Evolutionary conservation across 2,797 vertebrate species (phyloP), one percentile per base, ranked within the genome.

Genomic region (Molossus molossus): DNA sequence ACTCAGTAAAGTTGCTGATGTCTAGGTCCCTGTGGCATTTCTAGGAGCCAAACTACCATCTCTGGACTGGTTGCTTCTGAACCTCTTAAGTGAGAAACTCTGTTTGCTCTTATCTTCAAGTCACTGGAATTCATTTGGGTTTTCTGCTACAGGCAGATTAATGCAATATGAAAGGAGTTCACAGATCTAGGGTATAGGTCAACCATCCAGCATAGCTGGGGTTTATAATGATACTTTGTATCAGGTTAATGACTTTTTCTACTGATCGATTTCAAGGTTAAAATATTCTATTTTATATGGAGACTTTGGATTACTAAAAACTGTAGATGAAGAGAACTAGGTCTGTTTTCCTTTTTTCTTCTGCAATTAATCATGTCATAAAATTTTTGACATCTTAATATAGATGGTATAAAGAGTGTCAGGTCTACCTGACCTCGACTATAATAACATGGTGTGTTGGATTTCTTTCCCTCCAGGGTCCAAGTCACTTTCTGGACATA

Each of bases 141-240:
- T 76, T 91, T 50, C 17, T 91, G 15, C 33, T 67, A 29, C 4
- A 64, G 33, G 62, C 20, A 55, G 6, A 76, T 6, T 25, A 91
- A 73, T 17, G 15, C 17, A 67, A n/a, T 40, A 18, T 5, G 69
- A 69, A 60, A 77, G n/a, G 11, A 7, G 17, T 93, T 87, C 27
- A 89, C 29, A 37, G 15, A 62, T 93, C 13, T 90, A 65, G 23
- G 50, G 17, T 57, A 7, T 9, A 72, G 60, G 20, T 53, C 10
- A 55, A 15, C 15, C 11, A 33, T 83, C 15, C 23, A 82, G 27
- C 45, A 73, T 20, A 84, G 27, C 11, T 65, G 29, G 25, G 29
- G 20, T 90, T 89, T 83, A 48, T 53, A 75, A 76, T 89, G n/a
- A 40, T 69, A n/a, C 64, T 75, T 92, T 92, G 13, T 92, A 37